These are phyloP conservation scores for Luehdorfia chinensis DNA, from an alignment of 1,140 invertebrate species.

Conservation along the genomic window DNA sequence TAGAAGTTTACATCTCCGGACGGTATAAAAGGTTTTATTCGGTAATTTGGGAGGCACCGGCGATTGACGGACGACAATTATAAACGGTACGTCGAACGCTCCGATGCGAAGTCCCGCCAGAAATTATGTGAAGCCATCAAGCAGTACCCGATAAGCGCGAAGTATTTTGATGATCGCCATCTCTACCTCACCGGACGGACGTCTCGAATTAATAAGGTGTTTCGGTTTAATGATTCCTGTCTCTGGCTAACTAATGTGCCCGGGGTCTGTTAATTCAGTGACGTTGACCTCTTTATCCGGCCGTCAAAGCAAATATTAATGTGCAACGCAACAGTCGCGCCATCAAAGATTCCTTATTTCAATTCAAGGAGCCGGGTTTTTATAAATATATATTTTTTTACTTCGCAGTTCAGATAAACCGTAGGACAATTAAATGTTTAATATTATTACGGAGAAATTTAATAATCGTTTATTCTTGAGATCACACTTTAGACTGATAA, in stretches of 20 bases:
- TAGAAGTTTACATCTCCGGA: conserved; percentile 31
- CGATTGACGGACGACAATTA: conserved; percentile 21
- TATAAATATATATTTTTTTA: too few relatives aligned
- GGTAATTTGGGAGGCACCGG: conserved; percentile 20
- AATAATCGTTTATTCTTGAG: too few relatives aligned
- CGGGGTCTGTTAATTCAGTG: conserved; percentile 1
- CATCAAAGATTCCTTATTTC: too few relatives aligned
- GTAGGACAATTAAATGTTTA: too few relatives aligned
- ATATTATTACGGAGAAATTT: too few relatives aligned
- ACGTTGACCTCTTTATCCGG: conserved; percentile 5
- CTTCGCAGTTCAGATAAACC: too few relatives aligned
- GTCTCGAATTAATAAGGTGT: conserved; percentile 9
- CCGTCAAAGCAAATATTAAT: background rate
- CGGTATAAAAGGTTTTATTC: conserved; percentile 23
- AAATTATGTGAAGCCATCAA: conserved; percentile 7
- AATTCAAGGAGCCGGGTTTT: too few relatives aligned
- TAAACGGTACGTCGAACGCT: background rate
- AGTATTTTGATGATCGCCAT: too few relatives aligned
- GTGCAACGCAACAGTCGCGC: too few relatives aligned
- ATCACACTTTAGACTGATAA: too few relatives aligned
- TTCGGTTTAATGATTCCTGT: conserved; percentile 9
- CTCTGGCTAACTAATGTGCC: conserved; percentile 5
- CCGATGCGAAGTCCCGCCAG: background rate
- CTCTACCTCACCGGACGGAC: background rate
- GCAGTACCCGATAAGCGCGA: background rate